Base-by-base conservation (phyloP, 2,113 vertebrate genomes). In the Rhinopomastus cyanomelas region DNA sequence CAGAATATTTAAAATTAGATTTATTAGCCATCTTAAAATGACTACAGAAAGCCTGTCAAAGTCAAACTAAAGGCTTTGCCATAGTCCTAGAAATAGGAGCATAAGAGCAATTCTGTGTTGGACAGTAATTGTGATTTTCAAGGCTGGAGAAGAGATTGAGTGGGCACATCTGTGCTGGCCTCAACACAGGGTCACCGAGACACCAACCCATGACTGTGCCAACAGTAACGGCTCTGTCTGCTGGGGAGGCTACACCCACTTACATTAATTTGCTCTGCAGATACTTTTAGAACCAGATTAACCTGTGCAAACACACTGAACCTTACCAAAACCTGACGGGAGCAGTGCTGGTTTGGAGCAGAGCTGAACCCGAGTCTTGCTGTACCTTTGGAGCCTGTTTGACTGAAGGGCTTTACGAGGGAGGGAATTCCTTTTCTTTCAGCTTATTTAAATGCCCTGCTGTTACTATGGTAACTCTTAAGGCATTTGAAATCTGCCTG, bases 391-490 rank as follows among this genome's bases (percentile, higher is more conserved):
- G 37, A 57, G 52, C 26, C 67, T n/a, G 48, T 81, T 76, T 92
- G 81, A 93, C 69, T 80, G 90, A 94, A 87, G 46, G 65, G 77
- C 64, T 92, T 87, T 85, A 86, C 1, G 0, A 92, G 61, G 89
- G 82, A 92, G 88, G 89, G 94, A 93, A 96, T 94, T 96, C 95
- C 94, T 95, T 93, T 92, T 85, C 91, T 85, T 95, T 91, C 93
- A 94, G 92, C 80, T 94, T 82, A 94, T 95, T 96, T 91, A 94
- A 96, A 95, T 91, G 82, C 74, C 36, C 88, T 71, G 71, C 90
- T 65, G 96, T 97, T 97, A 69, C 96, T 85, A 97, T 96, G 96
- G 96, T 97, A 95, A 97, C 96, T 92, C 82, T 74, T 82, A 87
- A 95, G 91, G 91, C 91, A 95, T 92, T 53, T 79, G 79, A 89